A percentile compares a stretch with the other conserved stretches of the same genome.
Evolutionary conservation across 2,113 vertebrate species (phyloP).

Genomic region (Antigone vipio): DNA sequence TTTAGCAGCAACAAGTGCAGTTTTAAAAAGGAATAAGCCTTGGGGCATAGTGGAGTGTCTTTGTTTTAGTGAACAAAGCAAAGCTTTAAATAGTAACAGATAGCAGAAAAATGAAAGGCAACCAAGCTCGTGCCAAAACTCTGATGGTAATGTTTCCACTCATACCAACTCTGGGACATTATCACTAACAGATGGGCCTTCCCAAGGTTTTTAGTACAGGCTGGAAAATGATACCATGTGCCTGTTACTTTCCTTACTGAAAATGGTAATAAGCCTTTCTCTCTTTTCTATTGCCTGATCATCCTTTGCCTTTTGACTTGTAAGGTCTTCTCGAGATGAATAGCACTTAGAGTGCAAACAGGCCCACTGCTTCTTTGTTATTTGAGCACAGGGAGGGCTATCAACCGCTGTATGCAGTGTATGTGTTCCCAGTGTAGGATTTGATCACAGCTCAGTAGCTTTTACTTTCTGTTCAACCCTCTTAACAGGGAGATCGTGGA

Average conservation of each 20-base stretch:
- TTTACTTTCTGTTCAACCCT: not conserved
- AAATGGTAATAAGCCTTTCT: not conserved
- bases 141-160: not conserved
- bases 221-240: not conserved
- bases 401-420: no score
- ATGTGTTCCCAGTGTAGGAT: not conserved
- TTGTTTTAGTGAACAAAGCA: constrained; percentile 17
- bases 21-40: not conserved
- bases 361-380: not conserved
- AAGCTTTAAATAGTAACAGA: not conserved
- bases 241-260: not conserved
- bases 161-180: not conserved
- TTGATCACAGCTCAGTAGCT: not conserved
- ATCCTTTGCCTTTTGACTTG: not conserved
- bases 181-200: not conserved
- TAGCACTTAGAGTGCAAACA: not conserved
- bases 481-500: not conserved
- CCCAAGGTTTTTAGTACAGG: not conserved
- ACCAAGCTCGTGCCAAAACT: not conserved
- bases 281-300: not conserved
- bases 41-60: not conserved
- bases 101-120: not conserved
- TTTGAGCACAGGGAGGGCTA: not conserved
- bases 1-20: not conserved
- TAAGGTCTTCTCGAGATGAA: not conserved